phyloP scores from a whole-genome alignment of 2,113 vertebrate species.

The Tamias sibiricus region DNA sequence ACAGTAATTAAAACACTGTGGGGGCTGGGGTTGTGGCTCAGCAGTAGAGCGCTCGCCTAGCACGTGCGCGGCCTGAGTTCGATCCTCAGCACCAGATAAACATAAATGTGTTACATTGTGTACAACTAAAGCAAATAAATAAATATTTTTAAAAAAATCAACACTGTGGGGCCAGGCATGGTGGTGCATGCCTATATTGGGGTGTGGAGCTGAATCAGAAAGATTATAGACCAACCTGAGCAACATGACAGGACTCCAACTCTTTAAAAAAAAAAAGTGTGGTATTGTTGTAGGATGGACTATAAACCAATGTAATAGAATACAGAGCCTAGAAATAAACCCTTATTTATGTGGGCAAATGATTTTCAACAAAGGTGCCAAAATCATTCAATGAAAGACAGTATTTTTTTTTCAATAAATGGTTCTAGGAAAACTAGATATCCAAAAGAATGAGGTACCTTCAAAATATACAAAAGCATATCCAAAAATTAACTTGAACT shows the following conservation, averaged over 20 bases:
- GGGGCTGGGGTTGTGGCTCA: too few relatives aligned
- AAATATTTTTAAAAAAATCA: too few relatives aligned
- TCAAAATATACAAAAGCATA: not conserved
- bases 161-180: too few relatives aligned
- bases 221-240: too few relatives aligned
- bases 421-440: not conserved
- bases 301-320: conserved; percentile 1
- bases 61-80: too few relatives aligned
- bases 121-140: too few relatives aligned
- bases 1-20: not conserved
- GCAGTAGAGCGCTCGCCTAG: too few relatives aligned
- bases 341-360: not conserved
- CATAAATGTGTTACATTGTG: too few relatives aligned
- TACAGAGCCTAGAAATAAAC: not conserved
- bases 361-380: not conserved
- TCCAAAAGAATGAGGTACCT: not conserved
- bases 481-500: not conserved
- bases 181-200: too few relatives aligned
- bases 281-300: not conserved
- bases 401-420: not conserved
- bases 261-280: not conserved
- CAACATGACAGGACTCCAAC: too few relatives aligned
- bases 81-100: too few relatives aligned
- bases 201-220: too few relatives aligned
- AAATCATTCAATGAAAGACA: not conserved